phyloP scores from a whole-genome alignment of 2,797 vertebrate genomes.

The Xenopus petersii region DNA sequence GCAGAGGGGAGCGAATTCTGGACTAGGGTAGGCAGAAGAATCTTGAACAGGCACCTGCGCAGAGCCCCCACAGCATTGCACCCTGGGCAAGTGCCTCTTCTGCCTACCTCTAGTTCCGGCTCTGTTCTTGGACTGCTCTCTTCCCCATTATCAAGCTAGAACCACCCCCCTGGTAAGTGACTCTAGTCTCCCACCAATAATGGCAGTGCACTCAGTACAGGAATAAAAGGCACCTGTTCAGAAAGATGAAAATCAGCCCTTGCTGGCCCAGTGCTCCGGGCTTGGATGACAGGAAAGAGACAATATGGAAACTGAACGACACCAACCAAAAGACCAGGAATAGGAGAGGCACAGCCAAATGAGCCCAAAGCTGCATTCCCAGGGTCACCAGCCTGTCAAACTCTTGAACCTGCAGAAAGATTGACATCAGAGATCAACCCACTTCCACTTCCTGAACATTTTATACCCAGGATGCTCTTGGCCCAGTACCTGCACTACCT shows the following conservation, averaged over 20 bases:
- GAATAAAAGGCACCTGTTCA: constrained; percentile 69
- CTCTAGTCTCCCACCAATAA: too few relatives aligned
- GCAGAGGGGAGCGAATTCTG: too few relatives aligned
- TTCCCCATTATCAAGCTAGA: too few relatives aligned
- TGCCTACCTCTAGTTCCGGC: too few relatives aligned
- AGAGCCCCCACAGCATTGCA: too few relatives aligned
- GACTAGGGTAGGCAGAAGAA: too few relatives aligned
- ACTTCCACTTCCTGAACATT: not conserved
- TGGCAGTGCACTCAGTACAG: too few relatives aligned
- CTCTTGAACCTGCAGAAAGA: constrained; percentile 67
- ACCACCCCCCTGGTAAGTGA: too few relatives aligned
- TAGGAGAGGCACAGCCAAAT: constrained; percentile 76
- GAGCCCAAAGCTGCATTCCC: constrained; percentile 77
- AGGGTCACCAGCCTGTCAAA: constrained; percentile 72
- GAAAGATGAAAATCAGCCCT: constrained; percentile 74
- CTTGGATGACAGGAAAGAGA: constrained; percentile 57
- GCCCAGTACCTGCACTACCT: constrained; percentile 66
- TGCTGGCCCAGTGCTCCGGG: constrained; percentile 61
- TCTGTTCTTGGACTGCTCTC: too few relatives aligned
- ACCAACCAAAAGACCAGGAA: constrained; percentile 84
- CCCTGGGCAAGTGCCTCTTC: too few relatives aligned
- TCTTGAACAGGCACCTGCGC: too few relatives aligned
- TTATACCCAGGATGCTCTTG: too few relatives aligned
- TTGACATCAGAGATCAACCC: not conserved
- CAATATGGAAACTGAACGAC: constrained; percentile 74